Evolutionary conservation across 2,113 vertebrate species (phyloP).

Genomic region (Haliaeetus leucogaster): DNA sequence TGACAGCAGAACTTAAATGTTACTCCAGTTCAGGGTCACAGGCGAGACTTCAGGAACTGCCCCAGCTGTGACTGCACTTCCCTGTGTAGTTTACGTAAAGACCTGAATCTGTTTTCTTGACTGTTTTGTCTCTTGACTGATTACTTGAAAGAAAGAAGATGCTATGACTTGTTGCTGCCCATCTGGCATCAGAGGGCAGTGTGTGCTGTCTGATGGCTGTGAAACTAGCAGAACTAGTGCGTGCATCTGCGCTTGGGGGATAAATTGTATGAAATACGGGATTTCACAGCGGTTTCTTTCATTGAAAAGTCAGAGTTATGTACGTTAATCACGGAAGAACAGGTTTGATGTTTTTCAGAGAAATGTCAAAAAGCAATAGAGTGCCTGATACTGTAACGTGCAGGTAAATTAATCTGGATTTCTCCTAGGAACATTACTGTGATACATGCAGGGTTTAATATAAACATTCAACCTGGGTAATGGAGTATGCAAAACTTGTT

Average conservation of each 20-base stretch:
- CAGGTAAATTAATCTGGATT: not conserved
- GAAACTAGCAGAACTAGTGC: not conserved
- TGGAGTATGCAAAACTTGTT: not conserved
- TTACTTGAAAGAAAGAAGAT: not conserved
- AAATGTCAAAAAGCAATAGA: not conserved
- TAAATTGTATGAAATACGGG: fast-evolving
- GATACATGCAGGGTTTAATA: not conserved
- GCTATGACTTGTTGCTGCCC: not conserved
- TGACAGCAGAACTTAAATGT: fast-evolving
- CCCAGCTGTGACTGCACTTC: not conserved
- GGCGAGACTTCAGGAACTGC: not conserved
- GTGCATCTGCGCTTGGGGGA: fast-evolving
- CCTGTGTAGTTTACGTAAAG: not conserved
- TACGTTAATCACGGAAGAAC: not conserved
- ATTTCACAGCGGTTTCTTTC: not conserved
- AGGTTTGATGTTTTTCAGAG: not conserved
- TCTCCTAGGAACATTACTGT: fast-evolving
- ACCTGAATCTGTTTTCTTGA: no score
- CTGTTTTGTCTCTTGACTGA: not conserved
- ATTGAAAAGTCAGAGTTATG: fast-evolving
- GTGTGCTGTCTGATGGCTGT: not conserved
- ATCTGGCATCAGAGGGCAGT: fast-evolving
- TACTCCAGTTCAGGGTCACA: no score
- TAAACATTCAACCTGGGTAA: not conserved
- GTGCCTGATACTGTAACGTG: fast-evolving